Evolutionary conservation across 2,797 vertebrate species (phyloP).

Genomic region (Sphenodon punctatus): DNA sequence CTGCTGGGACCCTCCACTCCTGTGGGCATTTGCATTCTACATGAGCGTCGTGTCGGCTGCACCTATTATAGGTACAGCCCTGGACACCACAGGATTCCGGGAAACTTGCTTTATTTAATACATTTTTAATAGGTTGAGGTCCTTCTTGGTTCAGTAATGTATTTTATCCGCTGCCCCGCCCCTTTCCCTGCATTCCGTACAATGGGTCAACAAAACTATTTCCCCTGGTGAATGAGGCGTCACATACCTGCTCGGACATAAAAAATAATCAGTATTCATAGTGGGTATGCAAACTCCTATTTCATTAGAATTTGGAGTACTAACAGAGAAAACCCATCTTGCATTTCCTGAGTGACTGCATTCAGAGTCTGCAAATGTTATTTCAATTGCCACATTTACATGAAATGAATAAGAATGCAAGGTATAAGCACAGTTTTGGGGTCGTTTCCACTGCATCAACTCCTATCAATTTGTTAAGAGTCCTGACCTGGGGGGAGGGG

Average conservation of each 20-base stretch:
- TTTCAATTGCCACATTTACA: accelerated
- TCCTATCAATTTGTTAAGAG: not conserved
- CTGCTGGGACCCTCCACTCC: too few species aligned
- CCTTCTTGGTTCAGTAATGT: slow-evolving; percentile 31
- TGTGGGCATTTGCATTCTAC: too few species aligned
- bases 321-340: not conserved
- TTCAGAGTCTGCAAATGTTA: not conserved
- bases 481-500: not conserved
- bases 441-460: not conserved
- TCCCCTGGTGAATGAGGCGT: not conserved
- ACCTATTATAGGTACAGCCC: too few species aligned
- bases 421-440: not conserved
- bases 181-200: not conserved
- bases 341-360: not conserved
- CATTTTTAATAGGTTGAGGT: slow-evolving; percentile 5
- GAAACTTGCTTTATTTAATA: not conserved
- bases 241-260: not conserved
- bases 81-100: too few species aligned
- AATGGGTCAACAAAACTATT: not conserved
- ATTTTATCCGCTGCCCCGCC: accelerated
- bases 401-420: not conserved
- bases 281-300: not conserved
- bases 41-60: too few species aligned
- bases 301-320: not conserved
- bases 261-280: not conserved